Percentiles rank a stretch among this genome's conserved stretches.
phyloP scores from a whole-genome alignment of 2,797 vertebrate genomes.

The Eulemur rubriventer region DNA sequence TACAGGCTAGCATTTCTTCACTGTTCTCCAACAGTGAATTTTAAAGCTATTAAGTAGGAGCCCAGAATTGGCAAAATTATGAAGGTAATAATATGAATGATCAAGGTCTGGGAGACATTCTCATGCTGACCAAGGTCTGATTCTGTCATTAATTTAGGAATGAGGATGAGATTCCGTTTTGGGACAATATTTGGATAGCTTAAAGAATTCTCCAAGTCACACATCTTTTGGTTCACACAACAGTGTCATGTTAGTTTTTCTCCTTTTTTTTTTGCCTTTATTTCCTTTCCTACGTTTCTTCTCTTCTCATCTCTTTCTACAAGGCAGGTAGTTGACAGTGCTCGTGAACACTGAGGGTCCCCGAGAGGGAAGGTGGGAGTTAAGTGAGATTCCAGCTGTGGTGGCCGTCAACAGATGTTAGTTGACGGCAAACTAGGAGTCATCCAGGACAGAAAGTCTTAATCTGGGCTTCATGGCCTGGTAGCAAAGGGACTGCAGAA shows the following conservation, averaged over 20 bases:
- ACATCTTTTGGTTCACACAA: neutral
- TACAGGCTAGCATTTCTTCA: neutral
- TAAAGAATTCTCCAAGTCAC: neutral
- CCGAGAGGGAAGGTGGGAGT: rapidly evolving
- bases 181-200: neutral
- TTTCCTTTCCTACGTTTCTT: neutral
- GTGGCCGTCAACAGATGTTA: rapidly evolving
- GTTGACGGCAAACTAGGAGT: neutral
- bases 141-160: neutral
- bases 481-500: neutral
- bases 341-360: too few species aligned
- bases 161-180: neutral
- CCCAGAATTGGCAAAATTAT: neutral
- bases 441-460: neutral
- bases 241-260: neutral
- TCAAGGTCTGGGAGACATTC: neutral
- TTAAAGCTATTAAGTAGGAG: neutral
- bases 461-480: neutral
- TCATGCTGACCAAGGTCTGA: neutral
- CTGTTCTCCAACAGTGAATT: neutral
- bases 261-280: neutral
- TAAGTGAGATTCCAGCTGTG: rapidly evolving
- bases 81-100: neutral
- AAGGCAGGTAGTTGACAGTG: neutral
- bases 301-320: neutral